Conservation (phyloP, 2,113 vertebrate genomes). For the Hoplias malabaricus region DNA sequence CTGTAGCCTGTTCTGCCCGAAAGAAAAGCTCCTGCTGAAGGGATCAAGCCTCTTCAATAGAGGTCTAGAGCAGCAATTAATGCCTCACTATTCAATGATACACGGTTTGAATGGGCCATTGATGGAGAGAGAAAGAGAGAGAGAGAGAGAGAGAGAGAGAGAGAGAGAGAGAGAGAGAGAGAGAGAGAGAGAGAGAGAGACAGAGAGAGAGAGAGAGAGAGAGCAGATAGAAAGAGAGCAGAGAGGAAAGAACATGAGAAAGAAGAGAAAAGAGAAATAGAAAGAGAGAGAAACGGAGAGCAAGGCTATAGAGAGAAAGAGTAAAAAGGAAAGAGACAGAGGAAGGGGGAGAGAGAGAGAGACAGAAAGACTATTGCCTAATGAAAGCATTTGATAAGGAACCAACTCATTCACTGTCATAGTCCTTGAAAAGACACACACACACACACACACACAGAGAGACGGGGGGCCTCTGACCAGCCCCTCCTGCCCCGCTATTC, state of each 20-base stretch:
- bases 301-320: neutral
- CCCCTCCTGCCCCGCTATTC: neutral
- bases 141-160: neutral
- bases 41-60: neutral
- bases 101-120: neutral
- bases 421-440: constrained; percentile 2
- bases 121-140: neutral
- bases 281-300: neutral
- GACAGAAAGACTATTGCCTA: constrained; percentile 3
- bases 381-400: constrained; percentile 22
- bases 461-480: neutral
- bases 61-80: constrained; percentile 38
- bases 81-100: constrained; percentile 5
- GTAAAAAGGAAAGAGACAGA: neutral
- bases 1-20: neutral
- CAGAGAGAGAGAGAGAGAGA: neutral
- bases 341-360: neutral
- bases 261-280: neutral
- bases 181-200: too few relatives aligned
- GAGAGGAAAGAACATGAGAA: neutral
- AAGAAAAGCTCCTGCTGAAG: constrained; percentile 26
- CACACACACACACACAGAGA: constrained; percentile 39
- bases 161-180: neutral
- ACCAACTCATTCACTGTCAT: constrained; percentile 18
- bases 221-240: too few relatives aligned